A percentile compares a stretch with the other conserved stretches of the same genome.
Evolutionary conservation across 2,888 invertebrate species (phyloP).

Genomic region (Zygogramma bicolorata): DNA sequence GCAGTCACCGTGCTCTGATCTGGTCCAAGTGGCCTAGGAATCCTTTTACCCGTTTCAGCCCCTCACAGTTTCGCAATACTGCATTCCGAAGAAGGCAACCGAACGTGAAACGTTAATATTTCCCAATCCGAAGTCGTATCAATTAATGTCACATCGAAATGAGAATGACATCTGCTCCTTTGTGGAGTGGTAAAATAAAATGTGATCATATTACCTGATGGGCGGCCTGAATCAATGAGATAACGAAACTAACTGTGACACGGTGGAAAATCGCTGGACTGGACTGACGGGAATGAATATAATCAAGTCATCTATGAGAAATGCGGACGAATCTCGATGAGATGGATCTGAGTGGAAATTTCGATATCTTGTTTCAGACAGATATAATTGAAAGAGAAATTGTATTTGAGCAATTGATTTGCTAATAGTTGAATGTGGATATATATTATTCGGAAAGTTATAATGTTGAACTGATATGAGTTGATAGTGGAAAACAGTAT

Average conservation of each 20-base stretch:
- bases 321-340: conserved; percentile 40
- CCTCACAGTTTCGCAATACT: neutral
- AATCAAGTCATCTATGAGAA: conserved; percentile 44
- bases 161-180: conserved; percentile 36
- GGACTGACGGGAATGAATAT: conserved; percentile 46
- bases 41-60: too few species aligned
- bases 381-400: neutral
- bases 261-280: conserved; percentile 44
- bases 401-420: too few species aligned
- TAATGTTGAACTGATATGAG: too few species aligned
- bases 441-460: too few species aligned
- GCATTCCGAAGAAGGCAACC: neutral
- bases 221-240: conserved; percentile 48
- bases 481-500: too few species aligned
- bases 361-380: neutral
- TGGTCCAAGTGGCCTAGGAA: too few species aligned
- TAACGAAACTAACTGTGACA: conserved; percentile 37
- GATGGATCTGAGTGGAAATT: neutral
- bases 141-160: conserved; percentile 40
- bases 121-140: conserved; percentile 35
- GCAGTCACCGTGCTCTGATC: too few species aligned
- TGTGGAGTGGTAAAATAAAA: conserved; percentile 32
- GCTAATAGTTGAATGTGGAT: too few species aligned
- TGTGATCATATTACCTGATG: conserved; percentile 29
- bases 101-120: conserved; percentile 37